A percentile compares a stretch with the other conserved stretches of the same genome.
Conservation (phyloP, 2,113 vertebrate genomes). For the Cisticola juncidis region DNA sequence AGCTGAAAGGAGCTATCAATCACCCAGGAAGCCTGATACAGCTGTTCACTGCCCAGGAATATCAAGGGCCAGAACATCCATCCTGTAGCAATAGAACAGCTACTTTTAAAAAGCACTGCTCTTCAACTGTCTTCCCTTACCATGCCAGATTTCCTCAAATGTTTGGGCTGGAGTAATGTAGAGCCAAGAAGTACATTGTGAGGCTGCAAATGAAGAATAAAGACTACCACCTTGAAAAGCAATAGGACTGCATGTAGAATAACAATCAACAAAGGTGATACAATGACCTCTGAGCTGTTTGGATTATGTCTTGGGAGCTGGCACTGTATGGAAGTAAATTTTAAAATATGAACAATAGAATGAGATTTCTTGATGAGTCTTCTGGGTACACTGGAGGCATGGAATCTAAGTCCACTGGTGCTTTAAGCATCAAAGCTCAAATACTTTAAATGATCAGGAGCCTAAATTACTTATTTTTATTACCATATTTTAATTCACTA, state of each 20-base stretch:
- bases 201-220: not conserved
- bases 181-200: not conserved
- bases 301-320: not conserved
- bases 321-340: not conserved
- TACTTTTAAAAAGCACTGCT: not conserved
- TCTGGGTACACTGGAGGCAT: not conserved
- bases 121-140: not conserved
- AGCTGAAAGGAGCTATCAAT: constrained; percentile 1
- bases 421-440: constrained; percentile 41
- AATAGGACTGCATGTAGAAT: not conserved
- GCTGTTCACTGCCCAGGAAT: not conserved
- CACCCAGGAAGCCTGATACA: not conserved
- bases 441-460: constrained; percentile 4
- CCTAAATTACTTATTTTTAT: constrained; percentile 15
- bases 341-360: not conserved
- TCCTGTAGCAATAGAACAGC: not conserved
- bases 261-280: not conserved
- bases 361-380: constrained; percentile 15
- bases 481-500: constrained; percentile 17
- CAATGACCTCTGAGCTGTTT: not conserved
- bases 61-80: not conserved
- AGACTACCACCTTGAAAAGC: not conserved
- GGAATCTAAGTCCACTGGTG: not conserved
- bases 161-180: not conserved
- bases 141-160: not conserved